phyloP scores from a whole-genome alignment of 2,888 invertebrate species.

The Bombylius major region DNA sequence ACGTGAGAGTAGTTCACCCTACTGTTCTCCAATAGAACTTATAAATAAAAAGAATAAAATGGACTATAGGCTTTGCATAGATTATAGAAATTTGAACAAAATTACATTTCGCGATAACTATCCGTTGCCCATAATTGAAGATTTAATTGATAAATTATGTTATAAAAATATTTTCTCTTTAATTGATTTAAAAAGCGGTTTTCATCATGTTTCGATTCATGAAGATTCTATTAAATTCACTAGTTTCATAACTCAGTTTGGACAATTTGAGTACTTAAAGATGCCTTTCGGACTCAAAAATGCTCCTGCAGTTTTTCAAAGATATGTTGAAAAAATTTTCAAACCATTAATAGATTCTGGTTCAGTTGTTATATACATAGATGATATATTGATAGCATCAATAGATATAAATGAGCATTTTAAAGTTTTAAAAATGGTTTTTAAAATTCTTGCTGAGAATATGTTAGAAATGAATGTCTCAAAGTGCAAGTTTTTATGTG shows the following conservation, averaged over 20 bases:
- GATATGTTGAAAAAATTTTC: conserved; percentile 14
- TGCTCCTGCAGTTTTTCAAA: conserved; percentile 17
- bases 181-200: no score
- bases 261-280: conserved; percentile 17
- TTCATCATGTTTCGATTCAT: background rate
- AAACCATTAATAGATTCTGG: conserved; percentile 4
- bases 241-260: background rate
- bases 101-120: no score
- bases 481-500: conserved; percentile 17
- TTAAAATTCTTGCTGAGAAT: conserved; percentile 3
- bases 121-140: no score
- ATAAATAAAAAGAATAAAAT: no score
- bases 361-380: conserved; percentile 15
- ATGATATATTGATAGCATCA: conserved; percentile 16
- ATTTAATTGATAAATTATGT: background rate
- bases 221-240: background rate
- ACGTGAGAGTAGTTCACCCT: no score
- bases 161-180: background rate
- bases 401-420: conserved; percentile 2
- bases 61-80: no score
- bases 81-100: no score
- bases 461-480: conserved; percentile 11
- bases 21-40: no score
- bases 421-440: conserved; percentile 1
- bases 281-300: conserved; percentile 9